Conservation (phyloP, 2,888 invertebrate genomes). For the Cepaea hortensis region DNA sequence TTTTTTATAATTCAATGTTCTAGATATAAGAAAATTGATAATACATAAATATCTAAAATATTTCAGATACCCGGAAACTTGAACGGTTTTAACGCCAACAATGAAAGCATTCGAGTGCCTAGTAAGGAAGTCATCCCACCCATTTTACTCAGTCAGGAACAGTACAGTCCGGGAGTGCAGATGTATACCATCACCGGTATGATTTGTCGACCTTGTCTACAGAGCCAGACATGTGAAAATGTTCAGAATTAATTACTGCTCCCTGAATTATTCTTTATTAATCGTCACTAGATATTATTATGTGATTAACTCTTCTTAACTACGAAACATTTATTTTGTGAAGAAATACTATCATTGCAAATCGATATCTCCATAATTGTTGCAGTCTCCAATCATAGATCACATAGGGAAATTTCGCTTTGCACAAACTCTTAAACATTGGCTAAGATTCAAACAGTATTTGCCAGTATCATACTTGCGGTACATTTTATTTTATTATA, state of each 20-base stretch:
- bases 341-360: background rate
- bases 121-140: slow-evolving; percentile 67
- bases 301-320: background rate
- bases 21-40: too few species aligned
- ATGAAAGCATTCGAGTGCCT: slow-evolving; percentile 65
- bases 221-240: background rate
- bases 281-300: background rate
- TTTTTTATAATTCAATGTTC: too few species aligned
- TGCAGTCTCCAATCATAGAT: too few species aligned
- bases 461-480: too few species aligned
- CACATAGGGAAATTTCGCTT: too few species aligned
- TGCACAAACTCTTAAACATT: too few species aligned
- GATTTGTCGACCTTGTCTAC: background rate
- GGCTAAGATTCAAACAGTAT: too few species aligned
- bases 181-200: slow-evolving; percentile 69
- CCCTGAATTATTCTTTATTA: background rate
- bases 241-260: background rate
- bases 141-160: slow-evolving; percentile 60
- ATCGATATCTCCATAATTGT: too few species aligned
- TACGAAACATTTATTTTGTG: background rate
- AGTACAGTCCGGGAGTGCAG: slow-evolving; percentile 58
- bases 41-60: too few species aligned
- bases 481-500: too few species aligned
- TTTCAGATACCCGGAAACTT: slow-evolving; percentile 69
- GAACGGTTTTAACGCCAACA: slow-evolving; percentile 64